Evolutionary conservation across 2,113 vertebrate species (phyloP).

Genomic region (Phycodurus eques): DNA sequence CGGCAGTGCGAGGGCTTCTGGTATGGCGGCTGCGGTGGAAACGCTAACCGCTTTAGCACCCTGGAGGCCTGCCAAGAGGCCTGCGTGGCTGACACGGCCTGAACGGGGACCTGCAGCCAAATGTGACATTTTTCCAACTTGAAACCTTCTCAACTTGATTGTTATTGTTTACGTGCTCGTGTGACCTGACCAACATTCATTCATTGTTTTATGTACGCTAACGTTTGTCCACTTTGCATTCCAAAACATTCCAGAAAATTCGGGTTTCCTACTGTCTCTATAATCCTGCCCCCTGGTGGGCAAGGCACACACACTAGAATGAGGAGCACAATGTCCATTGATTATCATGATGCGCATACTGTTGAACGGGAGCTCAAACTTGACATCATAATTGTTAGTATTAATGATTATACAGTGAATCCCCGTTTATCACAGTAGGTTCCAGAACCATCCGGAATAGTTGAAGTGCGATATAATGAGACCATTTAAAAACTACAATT

Average conservation of each 20-base stretch:
- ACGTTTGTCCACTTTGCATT: not conserved
- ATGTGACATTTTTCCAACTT: not conserved
- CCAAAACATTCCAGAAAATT: not conserved
- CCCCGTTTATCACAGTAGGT: too few relatives aligned
- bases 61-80: conserved; percentile 67
- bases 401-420: too few relatives aligned
- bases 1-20: conserved; percentile 76
- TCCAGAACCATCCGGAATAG: too few relatives aligned
- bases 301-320: too few relatives aligned
- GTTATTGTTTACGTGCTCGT: not conserved
- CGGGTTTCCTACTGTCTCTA: not conserved
- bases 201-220: not conserved
- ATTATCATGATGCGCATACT: too few relatives aligned
- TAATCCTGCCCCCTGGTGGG: too few relatives aligned
- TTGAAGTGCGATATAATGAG: too few relatives aligned
- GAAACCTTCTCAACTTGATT: not conserved
- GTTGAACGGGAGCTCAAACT: too few relatives aligned
- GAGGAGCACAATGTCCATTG: too few relatives aligned
- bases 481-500: too few relatives aligned
- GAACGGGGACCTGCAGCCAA: conserved; percentile 3
- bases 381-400: too few relatives aligned
- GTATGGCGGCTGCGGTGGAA: conserved; percentile 82
- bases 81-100: conserved; percentile 53
- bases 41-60: conserved; percentile 78
- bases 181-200: not conserved